Evolutionary conservation across 2,797 vertebrate species (phyloP).

Genomic region (Podarcis lilfordi): DNA sequence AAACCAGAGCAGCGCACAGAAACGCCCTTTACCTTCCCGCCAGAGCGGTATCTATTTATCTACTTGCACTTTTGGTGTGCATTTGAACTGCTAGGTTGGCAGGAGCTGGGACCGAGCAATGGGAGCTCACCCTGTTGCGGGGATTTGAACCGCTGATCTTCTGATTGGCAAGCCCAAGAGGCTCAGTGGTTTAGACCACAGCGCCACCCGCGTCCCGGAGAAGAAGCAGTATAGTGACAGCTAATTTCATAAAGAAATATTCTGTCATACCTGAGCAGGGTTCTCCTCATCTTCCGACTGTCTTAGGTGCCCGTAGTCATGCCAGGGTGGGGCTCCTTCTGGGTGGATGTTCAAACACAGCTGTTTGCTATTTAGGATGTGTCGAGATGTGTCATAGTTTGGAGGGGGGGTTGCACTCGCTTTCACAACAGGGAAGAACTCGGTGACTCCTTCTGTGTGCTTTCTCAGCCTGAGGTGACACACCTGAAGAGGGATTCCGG

Average conservation of each 20-base stretch:
- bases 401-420: neutral
- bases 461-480: neutral
- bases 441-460: neutral
- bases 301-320: neutral
- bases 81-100: too few relatives aligned
- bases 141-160: too few relatives aligned
- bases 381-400: neutral
- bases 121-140: too few relatives aligned
- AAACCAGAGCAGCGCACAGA: too few relatives aligned
- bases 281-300: neutral
- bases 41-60: too few relatives aligned
- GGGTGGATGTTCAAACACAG: constrained; percentile 4
- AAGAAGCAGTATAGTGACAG: neutral
- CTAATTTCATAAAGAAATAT: neutral
- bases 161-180: too few relatives aligned
- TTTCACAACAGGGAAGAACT: neutral
- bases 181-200: too few relatives aligned
- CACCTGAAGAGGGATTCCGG: neutral
- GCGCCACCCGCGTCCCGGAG: neutral
- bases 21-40: too few relatives aligned
- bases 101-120: too few relatives aligned
- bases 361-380: constrained; percentile 28
- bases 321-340: neutral
- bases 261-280: neutral
- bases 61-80: too few relatives aligned